These are phyloP conservation scores for Ophioninae sp. DNA, from an alignment of 2,888 invertebrate genomes.

Conservation along the genomic window DNA sequence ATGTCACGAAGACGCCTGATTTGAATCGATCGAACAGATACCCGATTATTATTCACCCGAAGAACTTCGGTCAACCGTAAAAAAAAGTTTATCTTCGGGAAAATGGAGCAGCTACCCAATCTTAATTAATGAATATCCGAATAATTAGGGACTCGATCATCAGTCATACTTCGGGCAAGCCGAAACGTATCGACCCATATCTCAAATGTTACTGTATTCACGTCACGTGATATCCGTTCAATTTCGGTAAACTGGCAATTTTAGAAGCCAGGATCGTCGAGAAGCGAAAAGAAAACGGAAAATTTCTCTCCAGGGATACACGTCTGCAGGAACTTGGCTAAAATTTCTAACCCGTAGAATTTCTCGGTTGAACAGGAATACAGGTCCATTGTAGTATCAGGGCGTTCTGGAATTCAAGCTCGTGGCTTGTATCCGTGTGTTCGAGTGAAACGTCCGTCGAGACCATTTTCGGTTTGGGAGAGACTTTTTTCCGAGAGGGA, in stretches of 20 bases:
- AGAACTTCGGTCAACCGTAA: no score
- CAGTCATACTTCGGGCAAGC: no score
- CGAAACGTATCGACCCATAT: neutral
- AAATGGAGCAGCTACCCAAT: neutral
- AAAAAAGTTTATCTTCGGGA: neutral
- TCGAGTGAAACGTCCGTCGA: conserved; percentile 18
- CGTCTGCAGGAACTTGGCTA: conserved; percentile 21
- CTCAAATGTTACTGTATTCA: conserved; percentile 33
- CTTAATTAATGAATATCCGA: neutral
- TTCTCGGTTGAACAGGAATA: conserved; percentile 23
- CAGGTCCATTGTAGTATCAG: conserved; percentile 36
- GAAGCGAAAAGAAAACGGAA: neutral
- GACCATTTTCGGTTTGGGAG: conserved; percentile 41
- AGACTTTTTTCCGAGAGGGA: conserved; percentile 29
- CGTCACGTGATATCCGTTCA: conserved; percentile 56
- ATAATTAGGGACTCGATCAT: neutral
- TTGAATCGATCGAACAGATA: no score
- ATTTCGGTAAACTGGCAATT: conserved; percentile 50
- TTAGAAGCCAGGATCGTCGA: conserved; percentile 43
- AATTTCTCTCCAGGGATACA: conserved; percentile 31
- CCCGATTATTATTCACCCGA: no score
- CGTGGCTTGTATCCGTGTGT: conserved; percentile 2
- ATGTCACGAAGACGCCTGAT: no score
- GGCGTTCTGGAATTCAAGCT: conserved; percentile 23
- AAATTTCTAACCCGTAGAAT: conserved; percentile 47